A percentile compares a stretch with the other conserved stretches of the same genome.
phyloP scores from a whole-genome alignment of 2,888 invertebrate genomes.

The Hydropsyche betteni region DNA sequence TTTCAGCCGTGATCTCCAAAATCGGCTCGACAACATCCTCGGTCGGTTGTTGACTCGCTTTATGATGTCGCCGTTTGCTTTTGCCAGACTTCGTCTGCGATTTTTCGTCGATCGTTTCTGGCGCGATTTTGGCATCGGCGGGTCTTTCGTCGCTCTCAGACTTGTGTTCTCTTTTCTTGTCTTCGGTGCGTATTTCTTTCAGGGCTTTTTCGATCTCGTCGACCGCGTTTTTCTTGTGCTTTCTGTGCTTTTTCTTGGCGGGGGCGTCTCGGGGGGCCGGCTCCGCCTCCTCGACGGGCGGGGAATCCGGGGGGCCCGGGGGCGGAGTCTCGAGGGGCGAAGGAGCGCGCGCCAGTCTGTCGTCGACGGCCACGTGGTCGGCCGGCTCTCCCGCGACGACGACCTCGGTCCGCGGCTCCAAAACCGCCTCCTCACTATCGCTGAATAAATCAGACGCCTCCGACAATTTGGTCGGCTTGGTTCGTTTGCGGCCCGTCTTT shows the following conservation, averaged over 20 bases:
- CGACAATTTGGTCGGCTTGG: constrained; percentile 51
- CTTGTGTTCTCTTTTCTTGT: constrained; percentile 53
- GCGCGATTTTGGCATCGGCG: constrained; percentile 50
- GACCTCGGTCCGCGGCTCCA: background rate
- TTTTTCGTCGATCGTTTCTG: constrained; percentile 46
- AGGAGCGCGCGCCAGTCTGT: constrained; percentile 9
- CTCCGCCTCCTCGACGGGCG: background rate
- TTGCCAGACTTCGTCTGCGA: constrained; percentile 15
- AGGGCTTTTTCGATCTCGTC: constrained; percentile 63
- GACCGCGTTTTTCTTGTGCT: constrained; percentile 52
- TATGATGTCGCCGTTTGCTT: constrained; percentile 23
- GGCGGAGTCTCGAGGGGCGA: constrained; percentile 1
- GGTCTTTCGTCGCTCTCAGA: constrained; percentile 53
- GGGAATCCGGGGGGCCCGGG: constrained; percentile 31
- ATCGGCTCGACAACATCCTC: too few species aligned
- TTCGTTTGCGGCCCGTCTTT: constrained; percentile 44
- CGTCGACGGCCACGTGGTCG: constrained; percentile 30
- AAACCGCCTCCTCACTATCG: constrained; percentile 42
- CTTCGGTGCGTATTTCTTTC: constrained; percentile 55
- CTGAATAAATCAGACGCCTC: constrained; percentile 41
- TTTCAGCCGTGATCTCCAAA: background rate
- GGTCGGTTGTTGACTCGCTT: constrained; percentile 15
- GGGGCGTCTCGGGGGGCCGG: background rate
- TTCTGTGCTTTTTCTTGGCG: constrained; percentile 48
- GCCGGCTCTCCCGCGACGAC: constrained; percentile 45